These are phyloP conservation scores for Aplocera efformata DNA, from an alignment of 2,888 invertebrate genomes.

Conservation along the genomic window DNA sequence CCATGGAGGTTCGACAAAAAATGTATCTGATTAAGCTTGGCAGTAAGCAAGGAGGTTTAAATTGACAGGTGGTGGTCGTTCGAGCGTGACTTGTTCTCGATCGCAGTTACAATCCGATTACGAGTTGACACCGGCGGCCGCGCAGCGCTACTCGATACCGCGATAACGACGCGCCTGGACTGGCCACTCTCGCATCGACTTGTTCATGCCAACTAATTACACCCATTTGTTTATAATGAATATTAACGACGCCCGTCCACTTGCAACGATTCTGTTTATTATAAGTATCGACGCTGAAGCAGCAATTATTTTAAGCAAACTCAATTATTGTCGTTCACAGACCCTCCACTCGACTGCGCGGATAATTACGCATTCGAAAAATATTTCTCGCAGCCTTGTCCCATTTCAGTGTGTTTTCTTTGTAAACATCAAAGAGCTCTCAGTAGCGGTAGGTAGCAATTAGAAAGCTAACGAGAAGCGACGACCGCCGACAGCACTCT, in stretches of 20 bases:
- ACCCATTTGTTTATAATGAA: slow-evolving; percentile 76
- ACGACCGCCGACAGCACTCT: slow-evolving; percentile 42
- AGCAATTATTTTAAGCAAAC: slow-evolving; percentile 68
- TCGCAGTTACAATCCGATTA: slow-evolving; percentile 69
- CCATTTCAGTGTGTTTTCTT: slow-evolving; percentile 37
- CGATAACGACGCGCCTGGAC: slow-evolving; percentile 68
- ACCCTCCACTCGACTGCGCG: slow-evolving; percentile 43
- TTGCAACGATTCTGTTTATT: slow-evolving; percentile 55
- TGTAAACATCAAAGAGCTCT: slow-evolving; percentile 31
- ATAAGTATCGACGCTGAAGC: slow-evolving; percentile 57
- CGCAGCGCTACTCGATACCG: slow-evolving; percentile 42
- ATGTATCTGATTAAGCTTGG: slow-evolving; percentile 13
- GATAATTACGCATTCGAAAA: slow-evolving; percentile 45
- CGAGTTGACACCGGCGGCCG: slow-evolving; percentile 44
- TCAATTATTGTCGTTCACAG: slow-evolving; percentile 55
- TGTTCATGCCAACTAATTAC: slow-evolving; percentile 71
- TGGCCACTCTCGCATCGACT: slow-evolving; percentile 62
- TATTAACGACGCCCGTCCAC: slow-evolving; percentile 64
- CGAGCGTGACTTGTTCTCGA: slow-evolving; percentile 48
- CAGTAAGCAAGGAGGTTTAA: slow-evolving; percentile 38
- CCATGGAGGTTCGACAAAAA: slow-evolving; percentile 19
- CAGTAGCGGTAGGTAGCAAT: slow-evolving; percentile 36
- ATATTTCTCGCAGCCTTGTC: slow-evolving; percentile 41
- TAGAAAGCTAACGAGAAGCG: slow-evolving; percentile 55
- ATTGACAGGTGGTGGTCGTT: slow-evolving; percentile 55